Conservation (phyloP, 1,140 invertebrate genomes). For the Drosophila setifemur region DNA sequence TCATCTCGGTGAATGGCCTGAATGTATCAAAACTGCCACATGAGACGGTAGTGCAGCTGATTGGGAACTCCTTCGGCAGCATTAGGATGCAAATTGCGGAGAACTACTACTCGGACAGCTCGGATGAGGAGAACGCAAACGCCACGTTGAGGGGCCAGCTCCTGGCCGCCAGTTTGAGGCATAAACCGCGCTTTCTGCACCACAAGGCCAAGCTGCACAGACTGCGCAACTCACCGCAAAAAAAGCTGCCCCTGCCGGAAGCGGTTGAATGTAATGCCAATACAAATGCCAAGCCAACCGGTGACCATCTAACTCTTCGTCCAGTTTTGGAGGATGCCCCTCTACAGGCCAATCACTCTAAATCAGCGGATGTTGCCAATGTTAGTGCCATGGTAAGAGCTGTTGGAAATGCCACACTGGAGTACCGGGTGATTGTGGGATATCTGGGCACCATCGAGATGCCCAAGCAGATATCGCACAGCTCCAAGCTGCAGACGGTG, state of each 20-base stretch:
- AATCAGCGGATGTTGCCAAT: conserved; percentile 75
- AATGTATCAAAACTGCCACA: conserved; percentile 95
- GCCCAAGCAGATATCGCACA: conserved; percentile 91
- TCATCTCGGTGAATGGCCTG: conserved; percentile 94
- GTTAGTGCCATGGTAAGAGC: conserved; percentile 80
- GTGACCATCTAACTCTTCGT: conserved; percentile 40
- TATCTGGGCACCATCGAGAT: conserved; percentile 98
- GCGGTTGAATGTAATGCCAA: conserved; percentile 17
- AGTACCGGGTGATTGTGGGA: conserved; percentile 93
- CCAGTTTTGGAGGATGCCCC: conserved; percentile 74
- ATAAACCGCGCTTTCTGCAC: conserved; percentile 70
- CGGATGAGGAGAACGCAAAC: conserved; percentile 77
- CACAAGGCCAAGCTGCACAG: conserved; percentile 77
- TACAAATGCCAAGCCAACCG: conserved; percentile 4
- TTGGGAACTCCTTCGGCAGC: conserved; percentile 91
- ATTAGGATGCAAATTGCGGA: conserved; percentile 93
- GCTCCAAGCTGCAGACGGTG: conserved; percentile 88
- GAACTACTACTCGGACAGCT: conserved; percentile 93
- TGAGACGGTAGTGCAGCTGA: conserved; percentile 95
- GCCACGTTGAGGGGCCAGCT: conserved; percentile 53
- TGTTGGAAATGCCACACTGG: conserved; percentile 85
- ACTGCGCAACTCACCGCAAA: conserved; percentile 71
- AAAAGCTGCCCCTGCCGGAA: conserved; percentile 54
- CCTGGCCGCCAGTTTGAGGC: conserved; percentile 56
- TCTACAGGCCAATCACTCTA: conserved; percentile 17